Conservation (phyloP, 92 coral and sea anemone genomes). For the Parazoanthus swiftii region DNA sequence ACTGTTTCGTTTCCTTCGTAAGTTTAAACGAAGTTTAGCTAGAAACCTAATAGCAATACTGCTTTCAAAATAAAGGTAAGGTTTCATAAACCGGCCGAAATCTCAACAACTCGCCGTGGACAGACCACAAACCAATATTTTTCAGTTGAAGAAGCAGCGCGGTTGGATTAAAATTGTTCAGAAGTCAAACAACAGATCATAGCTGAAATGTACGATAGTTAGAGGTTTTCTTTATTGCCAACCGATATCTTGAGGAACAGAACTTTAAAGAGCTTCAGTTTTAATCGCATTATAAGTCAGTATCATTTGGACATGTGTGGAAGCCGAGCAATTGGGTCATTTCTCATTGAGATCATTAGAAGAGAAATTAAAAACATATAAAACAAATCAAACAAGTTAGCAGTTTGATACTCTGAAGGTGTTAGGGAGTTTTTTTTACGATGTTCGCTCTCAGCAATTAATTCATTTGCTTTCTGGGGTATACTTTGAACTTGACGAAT, state of each 20-base stretch:
- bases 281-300: too few relatives aligned
- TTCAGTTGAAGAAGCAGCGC: too few relatives aligned
- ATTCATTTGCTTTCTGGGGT: constrained; percentile 2
- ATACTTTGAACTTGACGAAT: not conserved
- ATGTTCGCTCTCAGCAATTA: not conserved
- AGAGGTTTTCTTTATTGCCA: too few relatives aligned
- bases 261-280: too few relatives aligned
- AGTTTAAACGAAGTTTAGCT: not conserved
- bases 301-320: too few relatives aligned
- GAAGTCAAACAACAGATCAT: too few relatives aligned
- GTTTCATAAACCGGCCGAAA: not conserved
- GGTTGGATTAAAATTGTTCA: not conserved
- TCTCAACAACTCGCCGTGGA: not conserved
- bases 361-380: not conserved
- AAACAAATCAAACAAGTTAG: not conserved
- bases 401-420: too few relatives aligned
- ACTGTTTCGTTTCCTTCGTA: not conserved
- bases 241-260: too few relatives aligned
- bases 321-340: not conserved
- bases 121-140: not conserved
- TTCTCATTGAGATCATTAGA: not conserved
- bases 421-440: not conserved
- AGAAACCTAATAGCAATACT: too few relatives aligned
- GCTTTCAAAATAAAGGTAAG: not conserved
- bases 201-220: too few relatives aligned